Evolutionary conservation across 2,888 invertebrate species (phyloP), one percentile per base, ranked within the genome.

Genomic region (Drosophila parthenogenetica): DNA sequence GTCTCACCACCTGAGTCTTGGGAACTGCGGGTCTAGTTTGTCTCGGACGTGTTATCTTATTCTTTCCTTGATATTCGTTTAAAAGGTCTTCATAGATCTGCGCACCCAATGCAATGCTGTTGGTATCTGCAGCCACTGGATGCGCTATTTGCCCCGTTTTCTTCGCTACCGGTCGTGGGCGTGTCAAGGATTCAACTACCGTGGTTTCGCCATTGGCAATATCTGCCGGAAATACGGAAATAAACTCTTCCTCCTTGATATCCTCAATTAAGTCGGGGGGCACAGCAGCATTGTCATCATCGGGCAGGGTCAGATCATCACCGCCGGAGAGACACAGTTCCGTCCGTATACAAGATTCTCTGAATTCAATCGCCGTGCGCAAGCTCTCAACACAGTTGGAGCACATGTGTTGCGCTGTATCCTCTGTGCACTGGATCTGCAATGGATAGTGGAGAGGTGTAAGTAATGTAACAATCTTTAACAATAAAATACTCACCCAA

Each of bases 61-160:
- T 50, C 2, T 54, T 25, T 1, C 80, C 80, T 8, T 22, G 72
- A 11, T 87, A 81, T 39, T 81, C 73, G 5, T 77, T 67, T 5
- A 81, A 50, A 3, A 81, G 77, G 14, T 87, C 80, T 43, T 83
- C 69, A 35, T 87, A 80, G 8, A 81, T 73, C 11, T 80, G 69
- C 2, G 69, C 59, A 2, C 87, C 80, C 29, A 68, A 42, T 3
- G 77, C 73, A 45, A 87, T 43, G 39, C 84, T 80, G 4, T 69
- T 69, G 4, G 84, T 54, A 53, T 87, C 80, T 16, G 29, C 35
- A 13, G 60, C 39, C 1, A 42, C 13, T 14, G 50, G 17, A n/a
- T 22, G n/a, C 5, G 29, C 32, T 14, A 19, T 5, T 19, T 53
- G 48, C 5, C 22, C 19, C 3, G 48, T 16, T 59, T 54, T 8